Evolutionary conservation across 1,140 invertebrate species (phyloP), one percentile per base, ranked within the genome.

Genomic region (Contarinia nasturtii): DNA sequence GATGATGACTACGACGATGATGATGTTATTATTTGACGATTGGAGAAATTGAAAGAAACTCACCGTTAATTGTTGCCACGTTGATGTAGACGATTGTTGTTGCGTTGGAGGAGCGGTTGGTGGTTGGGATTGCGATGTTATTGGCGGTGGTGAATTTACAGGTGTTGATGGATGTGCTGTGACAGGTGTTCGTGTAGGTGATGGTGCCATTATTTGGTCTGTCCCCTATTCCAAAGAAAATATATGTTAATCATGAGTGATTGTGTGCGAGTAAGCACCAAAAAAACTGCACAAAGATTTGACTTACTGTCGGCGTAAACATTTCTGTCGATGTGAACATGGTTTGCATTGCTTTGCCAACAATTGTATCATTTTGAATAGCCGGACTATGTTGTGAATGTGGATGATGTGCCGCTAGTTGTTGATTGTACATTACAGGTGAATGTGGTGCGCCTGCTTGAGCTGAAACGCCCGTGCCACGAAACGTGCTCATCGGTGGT

Each of bases 401-500:
- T 33, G n/a, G 18, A 65, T 58, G 19, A 60, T 57, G 61, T 59
- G 60, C 47, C 60, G 54, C 61, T 63, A 60, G 51, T 61, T 54
- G 52, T 58, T 58, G 57, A 66, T 55, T 46, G 57, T 63, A 52
- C 54, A 55, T 50, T 69, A 67, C 56, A 63, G 62, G 46, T 64
- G 63, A 50, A 68, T 69, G 57, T 63, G 71, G 50, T 57, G 64
- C 60, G 44, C 64, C 62, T 42, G 69, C 61, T 51, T 66, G 64
- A 38, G 68, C 68, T 33, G 72, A 74, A 27, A 27, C 27, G 47
- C 67, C 68, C 52, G 68, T 70, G 36, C 79, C 77, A 33, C 86
- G 74, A 71, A 95, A 87, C 51, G 85, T 86, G 47, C 88, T 92
- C 88, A 95, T 93, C 34, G 90, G 89, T 48, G 89, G 89, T 65